Base-by-base conservation (phyloP, 2,113 vertebrate genomes). In the Sisor rabdophorus region DNA sequence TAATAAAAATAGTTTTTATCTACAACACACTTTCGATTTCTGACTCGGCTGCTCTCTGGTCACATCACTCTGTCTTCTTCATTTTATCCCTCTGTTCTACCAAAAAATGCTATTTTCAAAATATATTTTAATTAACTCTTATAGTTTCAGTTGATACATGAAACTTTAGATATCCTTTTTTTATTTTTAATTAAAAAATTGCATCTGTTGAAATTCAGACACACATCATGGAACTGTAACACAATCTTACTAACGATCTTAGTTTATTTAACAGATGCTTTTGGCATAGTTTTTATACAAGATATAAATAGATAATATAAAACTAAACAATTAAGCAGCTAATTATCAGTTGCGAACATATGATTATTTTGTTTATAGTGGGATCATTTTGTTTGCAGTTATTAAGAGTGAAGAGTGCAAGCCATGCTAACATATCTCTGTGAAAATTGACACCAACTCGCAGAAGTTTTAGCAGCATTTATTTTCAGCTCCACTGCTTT, bases 401-500 rank as follows among this genome's bases (percentile, higher is more conserved):
- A 84, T 87, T 87, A 87, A 59, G 5, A 76, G 77, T 79, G 74
- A 77, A 83, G 36, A 80, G 73, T 83, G 77, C 70, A 76, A 71
- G 71, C 83, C 12, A 36, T 80, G 77, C 81, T 79, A 86, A 87
- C 79, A 81, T 81, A 71, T 52, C 56, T 53, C 63, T 76, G 72
- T 52, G 20, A 76, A 89, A 89, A 90, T 87, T 84, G 75, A 54
- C 4, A 80, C 70, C 40, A 77, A 88, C 84, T 87, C 81, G 86
- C 88, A 75, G 78, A 85, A 82, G 84, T 86, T 87, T 72, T 64
- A 6, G 19, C 77, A 68, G 71, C 65, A 63, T 87, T 87, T 79
- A 79, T 83, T 90, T 90, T 85, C 87, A 86, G 86, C 83, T 79
- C 78, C 72, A 64, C 71, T 83, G 83, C 81, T 84, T 89, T 87